These are phyloP conservation scores for Ctenomys sociabilis DNA, from an alignment of 2,113 vertebrate species.

Conservation along the genomic window DNA sequence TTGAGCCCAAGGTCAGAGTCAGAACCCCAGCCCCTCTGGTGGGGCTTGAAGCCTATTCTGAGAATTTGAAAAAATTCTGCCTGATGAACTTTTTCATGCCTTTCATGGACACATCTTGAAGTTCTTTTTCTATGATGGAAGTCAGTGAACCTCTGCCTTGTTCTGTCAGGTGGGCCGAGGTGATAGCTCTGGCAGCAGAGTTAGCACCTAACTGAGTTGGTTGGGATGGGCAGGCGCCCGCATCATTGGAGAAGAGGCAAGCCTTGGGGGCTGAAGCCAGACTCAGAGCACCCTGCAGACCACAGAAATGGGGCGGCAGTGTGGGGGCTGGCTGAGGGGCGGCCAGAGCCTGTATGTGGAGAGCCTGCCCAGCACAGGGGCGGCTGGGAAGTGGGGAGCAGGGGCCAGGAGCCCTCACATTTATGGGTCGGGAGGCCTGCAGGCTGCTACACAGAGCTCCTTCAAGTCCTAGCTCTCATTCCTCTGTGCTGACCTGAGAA, in stretches of 20 bases:
- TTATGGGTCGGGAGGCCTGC: background rate
- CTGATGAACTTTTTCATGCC: background rate
- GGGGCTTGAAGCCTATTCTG: background rate
- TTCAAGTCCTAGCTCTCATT: background rate
- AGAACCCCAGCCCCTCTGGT: background rate
- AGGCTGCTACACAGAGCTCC: background rate
- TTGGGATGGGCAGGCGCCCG: accelerated
- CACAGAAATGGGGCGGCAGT: accelerated
- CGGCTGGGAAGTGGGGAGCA: background rate
- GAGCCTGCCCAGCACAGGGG: background rate
- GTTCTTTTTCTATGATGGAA: background rate
- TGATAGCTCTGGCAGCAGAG: too few relatives aligned
- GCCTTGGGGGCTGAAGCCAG: background rate
- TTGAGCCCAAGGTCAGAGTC: background rate
- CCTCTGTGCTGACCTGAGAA: background rate
- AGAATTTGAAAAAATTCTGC: background rate
- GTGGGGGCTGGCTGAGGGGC: accelerated
- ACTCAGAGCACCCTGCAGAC: too few relatives aligned
- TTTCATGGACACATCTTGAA: background rate
- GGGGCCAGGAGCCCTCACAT: background rate
- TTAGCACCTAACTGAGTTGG: background rate
- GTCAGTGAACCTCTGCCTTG: background rate
- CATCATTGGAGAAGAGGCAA: too few relatives aligned
- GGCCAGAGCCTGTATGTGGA: background rate
- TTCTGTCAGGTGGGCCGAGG: background rate